Conservation (phyloP, 2,113 vertebrate genomes). For the Rafetus swinhoei region DNA sequence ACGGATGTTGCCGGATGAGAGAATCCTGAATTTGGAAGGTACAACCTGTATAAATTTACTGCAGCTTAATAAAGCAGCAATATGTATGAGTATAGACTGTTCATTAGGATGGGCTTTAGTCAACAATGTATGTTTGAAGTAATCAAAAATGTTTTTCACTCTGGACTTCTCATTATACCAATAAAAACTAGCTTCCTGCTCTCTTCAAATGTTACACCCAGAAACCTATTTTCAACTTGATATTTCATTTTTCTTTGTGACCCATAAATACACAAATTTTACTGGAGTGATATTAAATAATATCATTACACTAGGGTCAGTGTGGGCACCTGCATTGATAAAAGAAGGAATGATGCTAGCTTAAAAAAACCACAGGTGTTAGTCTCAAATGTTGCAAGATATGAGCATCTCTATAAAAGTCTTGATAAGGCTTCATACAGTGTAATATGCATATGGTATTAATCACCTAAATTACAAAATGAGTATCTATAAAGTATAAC, state of each 20-base stretch:
- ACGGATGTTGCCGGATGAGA: too few species aligned
- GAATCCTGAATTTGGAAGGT: too few species aligned
- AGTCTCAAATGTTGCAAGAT: background rate
- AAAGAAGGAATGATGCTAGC: background rate
- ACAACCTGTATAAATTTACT: background rate
- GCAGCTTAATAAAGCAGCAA: background rate
- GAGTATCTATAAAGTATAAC: background rate
- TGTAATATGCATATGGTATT: background rate
- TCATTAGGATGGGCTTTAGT: background rate
- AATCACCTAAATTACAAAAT: background rate
- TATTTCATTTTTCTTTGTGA: background rate
- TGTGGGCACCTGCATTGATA: background rate
- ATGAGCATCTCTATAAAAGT: background rate
- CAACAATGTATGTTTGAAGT: background rate
- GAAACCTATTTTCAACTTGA: background rate
- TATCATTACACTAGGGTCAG: background rate
- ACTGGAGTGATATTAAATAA: background rate
- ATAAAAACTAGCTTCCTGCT: background rate
- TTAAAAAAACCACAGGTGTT: background rate
- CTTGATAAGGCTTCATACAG: background rate
- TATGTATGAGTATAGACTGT: background rate
- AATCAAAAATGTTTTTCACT: background rate
- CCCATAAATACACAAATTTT: background rate
- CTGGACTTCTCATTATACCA: background rate
- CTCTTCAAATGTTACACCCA: background rate